phyloP scores from a whole-genome alignment of 1,140 invertebrate genomes.

The Euschistus heros region DNA sequence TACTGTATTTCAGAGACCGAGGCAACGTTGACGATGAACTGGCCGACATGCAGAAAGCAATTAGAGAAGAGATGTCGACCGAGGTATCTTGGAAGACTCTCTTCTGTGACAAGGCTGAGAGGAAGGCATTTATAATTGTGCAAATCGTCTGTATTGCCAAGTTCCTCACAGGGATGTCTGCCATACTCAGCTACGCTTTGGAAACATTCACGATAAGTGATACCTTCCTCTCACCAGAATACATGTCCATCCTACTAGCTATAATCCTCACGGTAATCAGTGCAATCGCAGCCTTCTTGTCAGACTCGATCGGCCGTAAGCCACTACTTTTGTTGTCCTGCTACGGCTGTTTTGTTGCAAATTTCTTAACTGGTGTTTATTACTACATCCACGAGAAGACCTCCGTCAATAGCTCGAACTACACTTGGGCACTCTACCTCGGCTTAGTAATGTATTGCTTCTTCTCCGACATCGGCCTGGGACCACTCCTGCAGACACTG shows the following conservation, averaged over 20 bases:
- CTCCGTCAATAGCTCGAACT: neutral
- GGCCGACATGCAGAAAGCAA: neutral
- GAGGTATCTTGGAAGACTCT: constrained; percentile 25
- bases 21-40: neutral
- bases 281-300: constrained; percentile 35
- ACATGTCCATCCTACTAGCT: constrained; percentile 30
- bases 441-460: neutral
- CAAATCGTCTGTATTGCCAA: constrained; percentile 28
- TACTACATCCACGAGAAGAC: constrained; percentile 14
- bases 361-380: constrained; percentile 23
- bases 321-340: constrained; percentile 28
- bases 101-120: constrained; percentile 22
- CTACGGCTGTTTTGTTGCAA: neutral
- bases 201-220: constrained; percentile 25
- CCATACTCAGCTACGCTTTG: constrained; percentile 29
- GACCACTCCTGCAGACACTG: constrained; percentile 26
- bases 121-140: constrained; percentile 29
- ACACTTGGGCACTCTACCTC: neutral
- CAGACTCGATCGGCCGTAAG: constrained; percentile 40
- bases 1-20: neutral
- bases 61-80: neutral
- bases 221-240: constrained; percentile 1
- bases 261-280: constrained; percentile 36
- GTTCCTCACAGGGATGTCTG: constrained; percentile 28
- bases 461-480: constrained; percentile 26